Percentiles rank a stretch among this genome's conserved stretches.
Conservation (phyloP, 2,113 vertebrate species). For the Ibidorhyncha struthersii region DNA sequence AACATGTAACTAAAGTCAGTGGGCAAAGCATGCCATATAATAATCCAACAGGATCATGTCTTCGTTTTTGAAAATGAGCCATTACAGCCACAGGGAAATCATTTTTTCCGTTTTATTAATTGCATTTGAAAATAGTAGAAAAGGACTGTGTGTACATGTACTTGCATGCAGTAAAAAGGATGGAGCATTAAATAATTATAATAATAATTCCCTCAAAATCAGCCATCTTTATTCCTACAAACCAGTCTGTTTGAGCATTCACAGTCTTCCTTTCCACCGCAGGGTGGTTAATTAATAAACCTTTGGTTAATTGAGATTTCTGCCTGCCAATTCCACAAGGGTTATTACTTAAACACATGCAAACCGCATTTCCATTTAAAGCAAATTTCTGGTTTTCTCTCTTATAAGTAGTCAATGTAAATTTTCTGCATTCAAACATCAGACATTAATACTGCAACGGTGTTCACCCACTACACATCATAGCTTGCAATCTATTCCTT, state of each 20-base stretch:
- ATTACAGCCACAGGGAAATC: not conserved
- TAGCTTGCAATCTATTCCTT: not conserved
- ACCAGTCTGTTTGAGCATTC: not conserved
- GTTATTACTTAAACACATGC: constrained; percentile 66
- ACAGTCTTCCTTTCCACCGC: not conserved
- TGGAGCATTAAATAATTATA: not conserved
- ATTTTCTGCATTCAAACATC: constrained; percentile 14
- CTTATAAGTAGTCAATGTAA: constrained; percentile 1
- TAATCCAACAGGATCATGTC: not conserved
- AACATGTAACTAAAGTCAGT: not conserved
- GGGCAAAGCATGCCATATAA: not conserved
- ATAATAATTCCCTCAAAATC: not conserved
- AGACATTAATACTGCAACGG: not conserved
- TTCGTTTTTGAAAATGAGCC: not conserved
- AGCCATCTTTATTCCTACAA: not conserved
- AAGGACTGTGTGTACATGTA: not conserved
- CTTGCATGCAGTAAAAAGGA: not conserved
- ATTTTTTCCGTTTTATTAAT: not conserved
- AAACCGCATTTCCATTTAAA: constrained; percentile 62
- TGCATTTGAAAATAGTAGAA: not conserved
- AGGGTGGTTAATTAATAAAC: constrained; percentile 73
- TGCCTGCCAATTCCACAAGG: constrained; percentile 53
- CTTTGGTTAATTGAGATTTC: constrained; percentile 69
- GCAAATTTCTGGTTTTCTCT: constrained; percentile 21
- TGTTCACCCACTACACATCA: not conserved